A percentile compares a stretch with the other conserved stretches of the same genome.
phyloP scores from a whole-genome alignment of 53 echinoderm and acorn worm species.

The Actinopyga echinites region DNA sequence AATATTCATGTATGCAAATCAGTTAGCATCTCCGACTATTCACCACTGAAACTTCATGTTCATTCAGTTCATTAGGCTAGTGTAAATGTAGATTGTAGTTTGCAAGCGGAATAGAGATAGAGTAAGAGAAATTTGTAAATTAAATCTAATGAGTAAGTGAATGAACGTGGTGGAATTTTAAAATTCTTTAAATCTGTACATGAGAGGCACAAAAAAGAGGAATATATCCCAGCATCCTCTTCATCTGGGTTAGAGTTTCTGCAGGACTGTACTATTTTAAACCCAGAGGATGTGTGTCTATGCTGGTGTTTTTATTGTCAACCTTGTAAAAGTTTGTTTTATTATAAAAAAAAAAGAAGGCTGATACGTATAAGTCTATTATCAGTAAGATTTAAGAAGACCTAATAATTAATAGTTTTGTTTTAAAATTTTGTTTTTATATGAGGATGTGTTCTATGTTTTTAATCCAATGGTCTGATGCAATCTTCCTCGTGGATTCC shows the following conservation, averaged over 20 bases:
- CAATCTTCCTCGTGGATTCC: no score
- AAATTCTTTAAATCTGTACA: slow-evolving; percentile 6
- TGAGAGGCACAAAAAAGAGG: background rate
- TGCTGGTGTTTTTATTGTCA: slow-evolving; percentile 7
- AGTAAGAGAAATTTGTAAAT: slow-evolving; percentile 10
- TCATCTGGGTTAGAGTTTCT: background rate
- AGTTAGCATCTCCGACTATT: background rate
- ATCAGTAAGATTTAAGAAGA: background rate
- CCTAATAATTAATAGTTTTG: background rate
- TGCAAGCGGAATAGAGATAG: background rate
- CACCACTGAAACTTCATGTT: background rate
- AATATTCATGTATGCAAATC: slow-evolving; percentile 35
- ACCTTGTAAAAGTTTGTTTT: slow-evolving; percentile 24
- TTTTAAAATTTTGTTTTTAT: background rate
- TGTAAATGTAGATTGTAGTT: no score
- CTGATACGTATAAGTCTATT: slow-evolving; percentile 8
- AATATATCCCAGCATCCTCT: background rate
- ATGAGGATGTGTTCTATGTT: background rate
- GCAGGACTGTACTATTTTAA: background rate
- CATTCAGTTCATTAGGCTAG: no score
- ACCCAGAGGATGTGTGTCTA: background rate
- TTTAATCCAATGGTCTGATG: no score
- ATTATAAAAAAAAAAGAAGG: slow-evolving; percentile 14
- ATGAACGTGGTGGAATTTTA: background rate
- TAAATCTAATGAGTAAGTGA: background rate